phyloP scores from a whole-genome alignment of 2,113 vertebrate genomes.

The Rhea americana region DNA sequence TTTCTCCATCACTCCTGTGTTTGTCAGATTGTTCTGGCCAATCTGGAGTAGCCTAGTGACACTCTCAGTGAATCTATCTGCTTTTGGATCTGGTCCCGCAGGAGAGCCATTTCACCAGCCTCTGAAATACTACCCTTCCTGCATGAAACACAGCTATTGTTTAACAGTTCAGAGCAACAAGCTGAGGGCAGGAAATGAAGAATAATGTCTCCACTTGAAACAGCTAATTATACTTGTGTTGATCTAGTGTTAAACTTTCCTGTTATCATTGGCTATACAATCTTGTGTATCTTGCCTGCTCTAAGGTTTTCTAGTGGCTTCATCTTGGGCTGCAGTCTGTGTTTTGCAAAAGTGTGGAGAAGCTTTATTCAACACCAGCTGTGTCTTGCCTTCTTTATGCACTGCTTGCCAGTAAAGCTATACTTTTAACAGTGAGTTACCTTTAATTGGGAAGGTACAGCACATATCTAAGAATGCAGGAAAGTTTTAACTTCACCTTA shows the following conservation, averaged over 20 bases:
- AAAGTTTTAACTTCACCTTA: background rate
- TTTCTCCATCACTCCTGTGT: background rate
- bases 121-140: slow-evolving; percentile 20
- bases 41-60: background rate
- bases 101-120: background rate
- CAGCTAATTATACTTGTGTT: slow-evolving; percentile 51
- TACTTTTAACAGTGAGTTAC: background rate
- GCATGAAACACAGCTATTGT: slow-evolving; percentile 56
- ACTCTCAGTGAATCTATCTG: background rate
- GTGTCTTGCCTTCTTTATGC: background rate
- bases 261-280: slow-evolving; percentile 47
- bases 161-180: slow-evolving; percentile 41
- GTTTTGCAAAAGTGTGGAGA: background rate
- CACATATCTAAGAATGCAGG: background rate
- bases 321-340: background rate
- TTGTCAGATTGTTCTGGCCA: background rate
- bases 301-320: slow-evolving; percentile 31
- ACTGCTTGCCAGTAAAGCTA: background rate
- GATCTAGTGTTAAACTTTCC: slow-evolving; percentile 52
- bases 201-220: slow-evolving; percentile 58
- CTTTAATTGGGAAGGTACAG: background rate
- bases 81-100: slow-evolving; percentile 5
- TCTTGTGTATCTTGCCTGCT: background rate
- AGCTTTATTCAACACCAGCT: background rate
- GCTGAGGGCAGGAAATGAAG: slow-evolving; percentile 57